Evolutionary conservation across 1,140 invertebrate species (phyloP), one percentile per base, ranked within the genome.

Genomic region (Arion vulgaris): DNA sequence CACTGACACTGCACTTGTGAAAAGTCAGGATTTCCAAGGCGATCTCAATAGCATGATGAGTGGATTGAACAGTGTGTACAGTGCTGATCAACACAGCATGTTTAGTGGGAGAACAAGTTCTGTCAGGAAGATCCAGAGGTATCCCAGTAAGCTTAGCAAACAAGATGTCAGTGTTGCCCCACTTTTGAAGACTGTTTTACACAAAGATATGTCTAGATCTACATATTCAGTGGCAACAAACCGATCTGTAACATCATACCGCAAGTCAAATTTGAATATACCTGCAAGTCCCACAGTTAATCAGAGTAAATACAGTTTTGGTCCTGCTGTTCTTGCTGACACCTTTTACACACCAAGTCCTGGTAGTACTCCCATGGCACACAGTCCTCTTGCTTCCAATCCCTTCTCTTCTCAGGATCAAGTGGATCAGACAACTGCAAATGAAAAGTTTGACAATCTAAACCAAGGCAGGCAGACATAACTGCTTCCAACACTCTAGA

Each of bases 181-280:
- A 15, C 71, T 81, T 19, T 51, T 81, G 23, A 72, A 69, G 39
- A 28, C 57, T 81, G 71, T 81, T 38, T 28, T 81, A 0, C 68
- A 81, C 51, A 32, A 62, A 36, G 80, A 81, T n/a, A 81, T 74
- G 32, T 81, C 68, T n/a, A n/a, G 71, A 41, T 81, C 80, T 17
- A 72, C n/a, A 15, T 45, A 81, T 66, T 81, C 80, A 41, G 51
- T 81, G 19, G 36, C n/a, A 19, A 81, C 80, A 53, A 73, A 38
- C 39, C 17, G 57, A n/a, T 80, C 78, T 49, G 36, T 28, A 2
- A 69, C 23, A 19, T 66, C 57, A 62, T 17, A 78, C 26, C 32
- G 9, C 28, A 78, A 66, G 39, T 66, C 62, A 0, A 66, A 66
- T 66, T 28, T 66, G n/a, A 39, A 36, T n/a, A 28, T 36, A 26